Conservation (phyloP, 2,797 vertebrate species). For the Knipowitschia caucasica region DNA sequence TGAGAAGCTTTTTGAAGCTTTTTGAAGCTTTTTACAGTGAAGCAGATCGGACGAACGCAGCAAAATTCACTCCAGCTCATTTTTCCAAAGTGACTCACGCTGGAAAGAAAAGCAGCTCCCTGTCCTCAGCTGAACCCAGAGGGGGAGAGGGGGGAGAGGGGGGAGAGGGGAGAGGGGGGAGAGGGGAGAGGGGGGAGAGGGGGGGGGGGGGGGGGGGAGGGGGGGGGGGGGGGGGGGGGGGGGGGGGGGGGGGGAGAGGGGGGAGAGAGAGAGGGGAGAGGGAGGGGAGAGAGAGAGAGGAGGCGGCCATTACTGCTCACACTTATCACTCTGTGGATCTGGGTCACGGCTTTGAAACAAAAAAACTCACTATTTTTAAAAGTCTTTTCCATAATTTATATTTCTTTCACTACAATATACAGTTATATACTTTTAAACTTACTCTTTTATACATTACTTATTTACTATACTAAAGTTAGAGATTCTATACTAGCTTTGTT, state of each 20-base stretch:
- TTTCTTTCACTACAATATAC: no score
- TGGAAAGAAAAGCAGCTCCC: conserved; percentile 82
- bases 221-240: conserved; percentile 47
- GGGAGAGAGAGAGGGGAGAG: conserved; percentile 43
- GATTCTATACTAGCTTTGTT: no score
- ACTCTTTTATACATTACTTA: no score
- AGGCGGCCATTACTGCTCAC: conserved; percentile 53
- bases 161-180: conserved; percentile 48
- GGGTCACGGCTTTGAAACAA: conserved; percentile 63
- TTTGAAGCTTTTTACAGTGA: conserved; percentile 91
- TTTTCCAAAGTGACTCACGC: conserved; percentile 85
- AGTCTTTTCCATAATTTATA: no score
- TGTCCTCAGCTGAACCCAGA: conserved; percentile 86
- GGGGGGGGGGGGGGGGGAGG: conserved; percentile 43
- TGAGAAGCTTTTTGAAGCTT: no score
- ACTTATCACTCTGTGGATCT: conserved; percentile 62
- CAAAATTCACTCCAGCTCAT: conserved; percentile 88
- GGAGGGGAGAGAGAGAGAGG: conserved; percentile 43
- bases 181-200: conserved; percentile 39
- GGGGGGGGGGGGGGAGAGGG: conserved; percentile 43
- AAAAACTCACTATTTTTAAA: conserved; percentile 44
- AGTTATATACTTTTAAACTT: no score
- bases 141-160: conserved; percentile 43
- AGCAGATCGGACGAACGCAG: conserved; percentile 84
- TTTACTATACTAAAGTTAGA: no score